Evolutionary conservation across 2,888 invertebrate genomes (phyloP), one percentile per base, ranked within the genome.

Genomic region (Acanthosoma haemorrhoidale): DNA sequence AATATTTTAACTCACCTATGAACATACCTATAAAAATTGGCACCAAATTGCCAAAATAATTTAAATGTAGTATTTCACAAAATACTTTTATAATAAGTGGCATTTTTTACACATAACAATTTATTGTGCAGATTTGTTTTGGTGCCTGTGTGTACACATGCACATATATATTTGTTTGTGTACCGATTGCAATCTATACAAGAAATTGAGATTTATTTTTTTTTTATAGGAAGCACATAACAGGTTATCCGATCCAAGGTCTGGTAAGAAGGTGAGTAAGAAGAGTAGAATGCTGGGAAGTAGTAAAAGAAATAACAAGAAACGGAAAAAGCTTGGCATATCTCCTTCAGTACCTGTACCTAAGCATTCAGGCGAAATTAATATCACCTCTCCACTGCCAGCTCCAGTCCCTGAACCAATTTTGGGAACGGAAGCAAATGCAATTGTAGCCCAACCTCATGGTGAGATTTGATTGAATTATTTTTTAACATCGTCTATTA

Each of bases 221-320:
- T 59, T 61, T 66, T 36, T 51, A 61, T 57, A 70, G 67, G 66
- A 69, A 25, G 41, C 58, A 36, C 66, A 66, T 15, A 66, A 18
- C 32, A 67, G 67, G 31, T 32, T 51, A 34, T 67, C 67, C 4
- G 72, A 73, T 29, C 66, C 60, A 29, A 71, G 70, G 39, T 63
- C 69, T 68, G 43, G 61, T 59, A 71, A 69, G 31, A 70, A 72
- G 31, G 60, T 60, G 15, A 72, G 67, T 41, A 72, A 72, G 60
- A 73, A 73, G 51, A 72, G 71, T 51, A 41, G 73, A 58, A 58
- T 73, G 13, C 38, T 72, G 36, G 72, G 73, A 67, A 72, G 63
- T 57, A 69, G 72, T 43, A 73, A 73, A 66, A 68, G 72, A 41
- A 73, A 70, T 57, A 70, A 72, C 15, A 73, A 72, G 16, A 73